Conservation (phyloP, 2,797 vertebrate genomes). For the Okamejei kenojei region DNA sequence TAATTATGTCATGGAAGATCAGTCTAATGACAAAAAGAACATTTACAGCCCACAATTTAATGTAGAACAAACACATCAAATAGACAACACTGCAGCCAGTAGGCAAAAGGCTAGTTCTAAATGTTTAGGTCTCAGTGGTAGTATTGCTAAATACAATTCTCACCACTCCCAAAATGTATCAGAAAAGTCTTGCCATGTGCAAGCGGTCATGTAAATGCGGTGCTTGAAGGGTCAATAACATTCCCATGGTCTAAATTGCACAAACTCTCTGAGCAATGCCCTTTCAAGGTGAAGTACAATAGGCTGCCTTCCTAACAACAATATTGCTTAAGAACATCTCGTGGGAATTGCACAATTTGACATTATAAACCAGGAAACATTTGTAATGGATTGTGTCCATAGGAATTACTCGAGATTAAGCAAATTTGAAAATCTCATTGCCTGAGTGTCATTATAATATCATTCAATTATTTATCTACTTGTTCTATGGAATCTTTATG, state of each 20-base stretch:
- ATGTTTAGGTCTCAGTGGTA: neutral
- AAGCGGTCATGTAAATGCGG: neutral
- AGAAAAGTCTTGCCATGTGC: neutral
- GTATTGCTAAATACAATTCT: neutral
- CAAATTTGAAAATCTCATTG: neutral
- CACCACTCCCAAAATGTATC: neutral
- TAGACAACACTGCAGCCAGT: neutral
- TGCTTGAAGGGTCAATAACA: neutral
- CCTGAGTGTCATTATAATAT: neutral
- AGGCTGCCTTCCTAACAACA: neutral
- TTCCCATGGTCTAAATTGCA: neutral
- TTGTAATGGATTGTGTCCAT: neutral
- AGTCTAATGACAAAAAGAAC: neutral
- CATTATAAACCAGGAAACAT: no score
- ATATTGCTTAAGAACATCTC: neutral
- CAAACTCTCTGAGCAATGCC: neutral
- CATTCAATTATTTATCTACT: neutral
- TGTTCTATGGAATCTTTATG: neutral
- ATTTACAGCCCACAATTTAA: neutral
- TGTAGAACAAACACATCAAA: neutral
- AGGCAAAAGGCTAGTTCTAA: neutral
- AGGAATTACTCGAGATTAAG: neutral
- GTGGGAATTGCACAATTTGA: neutral
- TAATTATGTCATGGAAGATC: neutral
- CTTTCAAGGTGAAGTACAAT: neutral